Percentiles rank a stretch among this genome's conserved stretches.
Evolutionary conservation across 2,797 vertebrate genomes (phyloP).

Genomic region (Anolis apletophallus): DNA sequence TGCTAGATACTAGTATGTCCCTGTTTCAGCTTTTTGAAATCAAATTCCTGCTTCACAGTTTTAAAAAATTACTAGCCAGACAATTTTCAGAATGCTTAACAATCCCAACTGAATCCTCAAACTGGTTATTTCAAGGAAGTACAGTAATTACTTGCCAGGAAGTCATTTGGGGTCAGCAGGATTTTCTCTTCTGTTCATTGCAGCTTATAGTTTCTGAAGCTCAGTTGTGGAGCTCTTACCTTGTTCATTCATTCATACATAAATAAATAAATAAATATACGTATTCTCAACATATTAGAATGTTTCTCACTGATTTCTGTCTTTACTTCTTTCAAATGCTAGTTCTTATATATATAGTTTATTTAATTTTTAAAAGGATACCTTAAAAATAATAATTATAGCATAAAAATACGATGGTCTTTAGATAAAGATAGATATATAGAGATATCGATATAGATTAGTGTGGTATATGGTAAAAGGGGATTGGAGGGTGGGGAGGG

Average conservation of each 20-base stretch:
- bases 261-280: too few species aligned
- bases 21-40: background rate
- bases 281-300: background rate
- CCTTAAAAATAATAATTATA: too few species aligned
- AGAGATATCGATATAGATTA: too few species aligned
- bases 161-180: background rate
- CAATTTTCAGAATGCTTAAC: background rate
- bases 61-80: background rate
- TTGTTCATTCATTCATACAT: background rate
- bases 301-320: background rate
- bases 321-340: background rate
- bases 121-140: background rate
- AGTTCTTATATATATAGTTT: too few species aligned
- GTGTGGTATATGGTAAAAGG: too few species aligned
- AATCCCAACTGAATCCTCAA: background rate
- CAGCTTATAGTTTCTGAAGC: background rate
- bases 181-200: background rate
- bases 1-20: background rate
- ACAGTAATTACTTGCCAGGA: background rate
- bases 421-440: too few species aligned
- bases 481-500: too few species aligned
- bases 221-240: background rate
- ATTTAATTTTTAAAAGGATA: too few species aligned
- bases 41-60: background rate
- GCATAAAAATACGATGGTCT: too few species aligned